Base-by-base conservation (phyloP, 2,888 invertebrate species). In the Epirrhoe tristata region DNA sequence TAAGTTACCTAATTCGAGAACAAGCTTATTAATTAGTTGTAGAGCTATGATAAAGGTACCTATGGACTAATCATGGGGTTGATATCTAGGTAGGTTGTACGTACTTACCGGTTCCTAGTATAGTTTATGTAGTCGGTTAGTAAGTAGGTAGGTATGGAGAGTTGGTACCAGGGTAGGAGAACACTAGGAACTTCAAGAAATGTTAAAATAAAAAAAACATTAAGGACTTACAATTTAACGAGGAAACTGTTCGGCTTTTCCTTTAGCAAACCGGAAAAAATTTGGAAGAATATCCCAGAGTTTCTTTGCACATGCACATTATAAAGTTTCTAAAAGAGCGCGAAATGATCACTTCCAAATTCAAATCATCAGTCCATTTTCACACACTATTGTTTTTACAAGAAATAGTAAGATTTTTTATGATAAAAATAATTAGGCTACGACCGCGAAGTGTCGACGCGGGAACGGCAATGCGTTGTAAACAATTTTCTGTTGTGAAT, bases 401-500 rank as follows among this genome's bases (percentile, higher is more conserved):
- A 12, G 34, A 39, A 52, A 17, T 57, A 16, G 36, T 36, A 16
- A 24, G 36, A 16, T 5, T 7, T 55, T 46, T 51, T 58, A 55
- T 34, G 12, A 32, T 17, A 50, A 10, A 58, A 51, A 50, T 61
- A 56, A 14, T 57, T 51, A 12, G 39, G 52, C n/a, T 14, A 66
- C 53, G 54, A 63, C 65, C 72, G 78, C 82, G 81, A 78, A 77
- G 75, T 63, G 73, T 68, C 81, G 65, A 77, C 60, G 64, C 75
- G 76, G 77, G 77, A 71, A 79, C 74, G 74, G 81, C 80, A 84
- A 82, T 84, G 82, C 76, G 75, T 72, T 71, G 82, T 87, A 88
- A 86, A 88, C 84, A 86, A 79, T 79, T 77, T 78, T 71, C 72
- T 80, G 76, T 77, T 80, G 76, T 80, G 80, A 77, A 79, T 74